Percentiles rank a stretch among this genome's conserved stretches.
Evolutionary conservation across 1,140 invertebrate genomes (phyloP).

Genomic region (Radopholus similis): DNA sequence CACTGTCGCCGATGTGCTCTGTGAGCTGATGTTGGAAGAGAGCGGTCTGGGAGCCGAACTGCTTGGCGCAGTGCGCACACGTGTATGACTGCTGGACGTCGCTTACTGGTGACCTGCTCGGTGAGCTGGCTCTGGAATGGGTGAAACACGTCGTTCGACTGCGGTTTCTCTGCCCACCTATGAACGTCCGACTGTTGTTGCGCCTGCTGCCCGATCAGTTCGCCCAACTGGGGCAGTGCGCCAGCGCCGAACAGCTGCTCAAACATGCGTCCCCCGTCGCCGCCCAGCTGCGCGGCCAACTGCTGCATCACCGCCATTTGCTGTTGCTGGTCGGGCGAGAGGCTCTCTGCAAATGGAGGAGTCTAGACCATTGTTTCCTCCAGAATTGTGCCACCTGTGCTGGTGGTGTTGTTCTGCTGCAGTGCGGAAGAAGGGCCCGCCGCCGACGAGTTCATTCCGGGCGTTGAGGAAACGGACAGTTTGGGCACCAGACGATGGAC

Average conservation of each 20-base stretch:
- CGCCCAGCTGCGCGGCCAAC: slow-evolving; percentile 15
- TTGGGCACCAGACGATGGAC: not conserved
- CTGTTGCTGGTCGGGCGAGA: slow-evolving; percentile 9
- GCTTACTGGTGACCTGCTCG: not conserved
- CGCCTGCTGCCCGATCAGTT: not conserved
- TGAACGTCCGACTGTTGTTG: slow-evolving; percentile 3
- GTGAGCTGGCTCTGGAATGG: not conserved
- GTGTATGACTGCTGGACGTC: not conserved
- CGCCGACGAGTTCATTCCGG: not conserved
- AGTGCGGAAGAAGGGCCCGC: not conserved
- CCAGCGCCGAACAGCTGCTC: slow-evolving; percentile 14
- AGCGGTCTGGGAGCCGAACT: slow-evolving; percentile 7
- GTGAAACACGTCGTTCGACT: not conserved
- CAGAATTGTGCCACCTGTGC: not conserved
- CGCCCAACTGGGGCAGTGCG: not conserved
- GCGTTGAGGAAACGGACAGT: slow-evolving; percentile 6
- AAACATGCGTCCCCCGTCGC: slow-evolving; percentile 3
- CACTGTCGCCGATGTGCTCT: slow-evolving; percentile 8
- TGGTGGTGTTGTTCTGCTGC: not conserved
- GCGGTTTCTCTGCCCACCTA: not conserved
- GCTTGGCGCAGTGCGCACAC: slow-evolving; percentile 15
- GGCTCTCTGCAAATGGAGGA: not conserved
- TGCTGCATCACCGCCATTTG: slow-evolving; percentile 12
- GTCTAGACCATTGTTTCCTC: not conserved
- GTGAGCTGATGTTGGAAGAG: slow-evolving; percentile 25